Conservation (phyloP, 2,113 vertebrate species). For the Propithecus coquereli region DNA sequence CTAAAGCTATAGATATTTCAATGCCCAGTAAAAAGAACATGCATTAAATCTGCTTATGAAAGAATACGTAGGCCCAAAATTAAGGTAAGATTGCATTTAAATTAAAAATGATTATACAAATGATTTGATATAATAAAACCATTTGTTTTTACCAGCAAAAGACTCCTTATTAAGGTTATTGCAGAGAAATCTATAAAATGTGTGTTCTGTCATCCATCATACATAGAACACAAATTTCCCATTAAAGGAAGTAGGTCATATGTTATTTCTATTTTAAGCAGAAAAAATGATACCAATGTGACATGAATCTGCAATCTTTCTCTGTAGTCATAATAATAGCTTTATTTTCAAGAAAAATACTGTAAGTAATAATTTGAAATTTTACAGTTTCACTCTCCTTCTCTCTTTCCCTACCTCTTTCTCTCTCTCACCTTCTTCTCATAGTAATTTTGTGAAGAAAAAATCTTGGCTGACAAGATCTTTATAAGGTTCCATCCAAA, state of each 20-base stretch:
- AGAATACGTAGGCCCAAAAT: neutral
- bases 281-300: neutral
- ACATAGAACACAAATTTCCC: neutral
- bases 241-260: neutral
- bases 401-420: neutral
- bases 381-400: neutral
- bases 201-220: neutral
- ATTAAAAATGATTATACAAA: neutral
- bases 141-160: neutral
- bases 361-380: neutral
- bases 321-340: neutral
- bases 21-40: neutral
- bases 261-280: neutral
- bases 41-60: neutral
- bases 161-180: neutral
- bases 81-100: neutral
- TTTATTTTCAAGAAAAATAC: neutral
- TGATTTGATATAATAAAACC: neutral
- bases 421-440: neutral
- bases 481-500: neutral
- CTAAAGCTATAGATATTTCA: neutral
- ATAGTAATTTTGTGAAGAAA: neutral
- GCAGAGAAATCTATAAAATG: neutral
- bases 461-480: neutral
- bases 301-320: neutral